Percentiles rank a stretch among this genome's conserved stretches.
phyloP scores from a whole-genome alignment of 2,888 invertebrate genomes.

The Ophion ventricosus region DNA sequence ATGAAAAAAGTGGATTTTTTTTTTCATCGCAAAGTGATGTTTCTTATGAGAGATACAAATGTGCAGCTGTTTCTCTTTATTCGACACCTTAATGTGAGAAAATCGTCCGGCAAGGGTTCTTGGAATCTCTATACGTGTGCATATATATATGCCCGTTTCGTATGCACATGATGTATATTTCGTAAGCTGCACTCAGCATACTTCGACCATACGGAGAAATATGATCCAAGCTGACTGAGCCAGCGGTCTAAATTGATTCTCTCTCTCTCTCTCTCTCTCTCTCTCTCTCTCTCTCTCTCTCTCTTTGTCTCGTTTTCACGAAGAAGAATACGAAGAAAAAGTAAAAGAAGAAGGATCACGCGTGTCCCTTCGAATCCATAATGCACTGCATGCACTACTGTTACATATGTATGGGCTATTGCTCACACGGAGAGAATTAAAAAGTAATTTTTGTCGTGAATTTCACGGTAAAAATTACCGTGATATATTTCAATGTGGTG shows the following conservation, averaged over 20 bases:
- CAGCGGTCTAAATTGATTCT: conserved; percentile 17
- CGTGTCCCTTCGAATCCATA: conserved; percentile 47
- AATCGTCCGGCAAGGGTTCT: conserved; percentile 39
- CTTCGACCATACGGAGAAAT: conserved; percentile 66
- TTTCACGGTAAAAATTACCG: too few species aligned
- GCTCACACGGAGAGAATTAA: too few species aligned
- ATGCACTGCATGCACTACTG: conserved; percentile 31
- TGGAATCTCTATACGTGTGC: conserved; percentile 29
- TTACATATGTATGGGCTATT: conserved; percentile 51
- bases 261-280: conserved; percentile 19
- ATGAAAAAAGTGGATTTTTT: too few species aligned
- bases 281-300: conserved; percentile 16
- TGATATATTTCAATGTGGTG: too few species aligned
- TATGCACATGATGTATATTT: conserved; percentile 34
- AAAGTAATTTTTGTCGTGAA: too few species aligned
- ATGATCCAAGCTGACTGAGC: conserved; percentile 69
- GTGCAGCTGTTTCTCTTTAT: neutral
- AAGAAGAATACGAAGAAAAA: neutral
- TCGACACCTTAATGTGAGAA: conserved; percentile 30
- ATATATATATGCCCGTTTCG: neutral
- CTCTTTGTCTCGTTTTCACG: conserved; percentile 30
- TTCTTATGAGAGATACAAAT: neutral
- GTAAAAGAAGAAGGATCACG: conserved; percentile 44
- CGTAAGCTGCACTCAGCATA: conserved; percentile 54
- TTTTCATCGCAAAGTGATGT: neutral